A percentile compares a stretch with the other conserved stretches of the same genome.
Evolutionary conservation across 1,140 invertebrate species (phyloP).

Genomic region (Bombus superbus): DNA sequence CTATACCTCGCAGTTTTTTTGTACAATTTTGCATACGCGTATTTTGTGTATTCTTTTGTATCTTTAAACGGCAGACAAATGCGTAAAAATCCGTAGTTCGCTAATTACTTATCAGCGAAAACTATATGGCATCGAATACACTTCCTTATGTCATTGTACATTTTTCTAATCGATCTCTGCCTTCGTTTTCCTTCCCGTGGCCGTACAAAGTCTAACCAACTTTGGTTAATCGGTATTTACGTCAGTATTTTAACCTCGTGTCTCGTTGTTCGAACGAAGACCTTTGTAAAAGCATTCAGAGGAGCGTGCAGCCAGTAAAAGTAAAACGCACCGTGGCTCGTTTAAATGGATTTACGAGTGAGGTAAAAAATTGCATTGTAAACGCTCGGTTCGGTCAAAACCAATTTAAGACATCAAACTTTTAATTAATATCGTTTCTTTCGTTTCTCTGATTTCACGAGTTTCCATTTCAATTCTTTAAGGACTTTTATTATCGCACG

Average conservation of each 20-base stretch:
- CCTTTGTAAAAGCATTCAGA: not conserved
- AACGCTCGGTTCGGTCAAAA: not conserved
- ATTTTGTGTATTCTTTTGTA: not conserved
- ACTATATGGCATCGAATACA: not conserved
- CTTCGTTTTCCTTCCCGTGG: not conserved
- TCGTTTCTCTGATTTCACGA: not conserved
- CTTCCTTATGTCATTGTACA: not conserved
- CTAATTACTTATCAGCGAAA: not conserved
- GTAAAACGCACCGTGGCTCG: not conserved
- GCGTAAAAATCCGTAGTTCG: not conserved
- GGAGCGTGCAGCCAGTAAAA: slow-evolving; percentile 6
- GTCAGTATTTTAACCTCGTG: slow-evolving; percentile 7
- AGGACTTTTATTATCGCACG: not conserved
- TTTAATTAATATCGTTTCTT: not conserved
- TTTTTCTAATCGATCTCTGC: not conserved
- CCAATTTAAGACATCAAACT: not conserved
- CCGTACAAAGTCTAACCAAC: slow-evolving; percentile 17
- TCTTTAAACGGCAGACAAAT: not conserved
- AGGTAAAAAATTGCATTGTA: slow-evolving; percentile 8
- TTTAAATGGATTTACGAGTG: slow-evolving; percentile 3
- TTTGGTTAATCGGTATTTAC: slow-evolving; percentile 24
- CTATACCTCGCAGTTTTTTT: not conserved
- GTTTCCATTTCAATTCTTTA: not conserved
- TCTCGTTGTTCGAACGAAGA: slow-evolving; percentile 10
- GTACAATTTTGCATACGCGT: not conserved